phyloP scores from a whole-genome alignment of 1,140 invertebrate species.

The Leptopilina boulardi region DNA sequence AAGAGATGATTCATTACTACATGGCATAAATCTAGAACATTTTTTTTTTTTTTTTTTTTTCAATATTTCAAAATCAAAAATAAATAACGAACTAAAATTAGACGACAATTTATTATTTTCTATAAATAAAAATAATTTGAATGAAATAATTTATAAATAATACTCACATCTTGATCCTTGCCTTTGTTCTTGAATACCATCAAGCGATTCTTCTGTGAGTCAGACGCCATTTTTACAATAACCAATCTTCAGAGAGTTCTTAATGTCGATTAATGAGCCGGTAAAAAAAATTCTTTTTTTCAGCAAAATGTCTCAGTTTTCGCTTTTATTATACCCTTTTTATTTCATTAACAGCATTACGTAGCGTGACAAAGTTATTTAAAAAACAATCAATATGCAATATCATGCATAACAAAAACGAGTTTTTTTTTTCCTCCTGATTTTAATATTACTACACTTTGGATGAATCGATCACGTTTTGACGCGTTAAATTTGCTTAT shows the following conservation, averaged over 20 bases:
- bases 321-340: slow-evolving; percentile 37
- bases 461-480: not conserved
- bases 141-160: slow-evolving; percentile 10
- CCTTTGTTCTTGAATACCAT: slow-evolving; percentile 98
- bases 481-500: not conserved
- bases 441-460: no score
- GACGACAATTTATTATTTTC: no score
- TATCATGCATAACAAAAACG: slow-evolving; percentile 59
- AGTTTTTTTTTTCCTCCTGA: no score
- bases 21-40: no score
- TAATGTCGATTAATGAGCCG: slow-evolving; percentile 48
- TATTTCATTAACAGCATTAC: slow-evolving; percentile 66
- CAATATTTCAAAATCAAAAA: not conserved
- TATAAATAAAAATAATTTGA: no score
- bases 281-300: slow-evolving; percentile 46
- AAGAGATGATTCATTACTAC: no score
- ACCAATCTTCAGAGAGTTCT: slow-evolving; percentile 68
- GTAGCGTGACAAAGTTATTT: slow-evolving; percentile 48
- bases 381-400: slow-evolving; percentile 62
- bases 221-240: slow-evolving; percentile 85
- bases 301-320: slow-evolving; percentile 25
- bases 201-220: slow-evolving; percentile 87
- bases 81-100: no score
- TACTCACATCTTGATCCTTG: slow-evolving; percentile 96
- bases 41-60: no score